A percentile compares a stretch with the other conserved stretches of the same genome.
Conservation (phyloP, 1,140 invertebrate genomes). For the Mamestra configurata region DNA sequence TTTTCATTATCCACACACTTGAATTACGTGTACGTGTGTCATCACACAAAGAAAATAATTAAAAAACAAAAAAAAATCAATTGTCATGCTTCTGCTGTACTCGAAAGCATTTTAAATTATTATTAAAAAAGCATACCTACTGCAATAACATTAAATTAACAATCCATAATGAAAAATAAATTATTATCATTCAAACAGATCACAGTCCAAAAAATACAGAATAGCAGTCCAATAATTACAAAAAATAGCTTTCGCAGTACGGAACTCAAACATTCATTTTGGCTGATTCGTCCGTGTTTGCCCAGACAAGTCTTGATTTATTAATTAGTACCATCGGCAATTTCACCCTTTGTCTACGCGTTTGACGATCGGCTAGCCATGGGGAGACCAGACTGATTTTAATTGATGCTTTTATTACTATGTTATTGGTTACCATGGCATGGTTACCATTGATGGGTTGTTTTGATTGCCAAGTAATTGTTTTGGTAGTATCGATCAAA, state of each 20-base stretch:
- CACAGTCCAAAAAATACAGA: slow-evolving; percentile 13
- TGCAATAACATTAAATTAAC: neutral
- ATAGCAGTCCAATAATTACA: slow-evolving; percentile 60
- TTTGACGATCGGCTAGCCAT: slow-evolving; percentile 45
- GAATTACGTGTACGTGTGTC: too few relatives aligned
- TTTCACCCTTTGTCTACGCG: slow-evolving; percentile 74
- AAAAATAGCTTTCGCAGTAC: slow-evolving; percentile 70
- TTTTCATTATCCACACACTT: too few relatives aligned
- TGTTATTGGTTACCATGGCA: slow-evolving; percentile 21
- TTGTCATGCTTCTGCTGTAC: too few relatives aligned
- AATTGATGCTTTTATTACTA: slow-evolving; percentile 48
- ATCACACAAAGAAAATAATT: too few relatives aligned
- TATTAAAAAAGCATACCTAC: too few relatives aligned
- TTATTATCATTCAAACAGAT: neutral
- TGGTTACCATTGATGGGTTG: neutral
- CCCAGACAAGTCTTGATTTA: slow-evolving; percentile 81
- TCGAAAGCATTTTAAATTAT: too few relatives aligned
- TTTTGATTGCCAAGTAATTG: neutral
- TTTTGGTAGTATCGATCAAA: too few relatives aligned
- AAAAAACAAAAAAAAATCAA: too few relatives aligned
- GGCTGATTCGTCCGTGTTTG: slow-evolving; percentile 68
- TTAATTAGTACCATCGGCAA: slow-evolving; percentile 78
- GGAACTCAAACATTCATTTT: slow-evolving; percentile 71
- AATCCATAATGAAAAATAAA: neutral
- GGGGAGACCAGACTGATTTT: slow-evolving; percentile 45